These are phyloP conservation scores for Psix sp. DNA, from an alignment of 1,140 invertebrate genomes.

Conservation along the genomic window DNA sequence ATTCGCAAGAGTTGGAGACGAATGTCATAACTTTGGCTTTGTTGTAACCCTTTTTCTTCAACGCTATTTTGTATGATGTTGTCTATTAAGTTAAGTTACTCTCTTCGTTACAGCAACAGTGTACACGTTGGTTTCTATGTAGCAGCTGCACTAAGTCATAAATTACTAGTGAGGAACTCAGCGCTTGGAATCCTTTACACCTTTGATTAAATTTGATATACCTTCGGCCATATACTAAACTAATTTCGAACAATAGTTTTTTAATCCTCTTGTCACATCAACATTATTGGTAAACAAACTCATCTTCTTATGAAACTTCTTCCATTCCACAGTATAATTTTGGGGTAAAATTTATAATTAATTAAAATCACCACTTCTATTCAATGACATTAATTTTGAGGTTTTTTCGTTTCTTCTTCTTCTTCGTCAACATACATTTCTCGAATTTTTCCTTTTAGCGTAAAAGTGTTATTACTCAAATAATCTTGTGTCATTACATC, in stretches of 20 bases:
- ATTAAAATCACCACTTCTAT: too few species aligned
- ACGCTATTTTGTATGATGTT: conserved; percentile 35
- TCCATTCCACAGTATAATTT: too few species aligned
- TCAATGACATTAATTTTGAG: too few species aligned
- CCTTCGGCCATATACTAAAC: neutral
- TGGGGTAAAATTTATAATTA: too few species aligned
- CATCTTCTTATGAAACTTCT: too few species aligned
- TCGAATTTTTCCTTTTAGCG: too few species aligned
- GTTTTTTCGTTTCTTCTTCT: too few species aligned
- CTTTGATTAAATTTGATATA: conserved; percentile 35
- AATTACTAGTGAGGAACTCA: conserved; percentile 36
- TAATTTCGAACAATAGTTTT: neutral
- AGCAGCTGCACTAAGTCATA: conserved; percentile 45
- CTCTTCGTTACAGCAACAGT: conserved; percentile 37
- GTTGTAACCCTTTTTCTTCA: conserved; percentile 38
- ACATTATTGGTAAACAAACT: too few species aligned
- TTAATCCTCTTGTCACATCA: too few species aligned
- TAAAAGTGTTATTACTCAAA: too few species aligned
- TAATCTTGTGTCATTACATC: conserved; percentile 19
- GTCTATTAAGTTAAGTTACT: conserved; percentile 46
- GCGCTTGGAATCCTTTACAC: conserved; percentile 29
- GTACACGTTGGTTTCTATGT: conserved; percentile 30
- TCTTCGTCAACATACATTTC: too few species aligned
- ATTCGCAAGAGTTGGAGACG: too few species aligned
- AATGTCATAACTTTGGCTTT: conserved; percentile 17